Base-by-base conservation (phyloP, 1,140 invertebrate genomes). In the Zaprionus nigranus region DNA sequence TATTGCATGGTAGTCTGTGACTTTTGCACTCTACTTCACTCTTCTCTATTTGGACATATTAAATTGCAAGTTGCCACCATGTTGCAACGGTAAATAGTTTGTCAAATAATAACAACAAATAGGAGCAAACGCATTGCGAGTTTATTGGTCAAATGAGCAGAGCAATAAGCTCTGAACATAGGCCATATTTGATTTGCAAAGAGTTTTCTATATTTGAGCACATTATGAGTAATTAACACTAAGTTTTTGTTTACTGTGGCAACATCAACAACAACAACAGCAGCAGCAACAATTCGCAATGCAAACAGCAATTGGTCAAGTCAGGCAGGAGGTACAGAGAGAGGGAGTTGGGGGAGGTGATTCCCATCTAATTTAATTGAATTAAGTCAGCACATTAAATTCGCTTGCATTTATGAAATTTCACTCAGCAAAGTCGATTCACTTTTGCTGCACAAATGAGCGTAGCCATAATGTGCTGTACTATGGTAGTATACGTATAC, bases 201-300 rank as follows among this genome's bases (percentile, higher is more conserved):
- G 46, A 49, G 40, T 46, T 46, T 17, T 46, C 40, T 46, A 46
- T 17, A 24, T 49, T 46, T 46, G 40, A n/a, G n/a, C 40, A 20
- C 20, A 24, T 51, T 51, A 51, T 24, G 46, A 51, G 46, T 51
- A 51, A 51, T 51, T 51, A 51, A 51, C 46, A 51, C 46, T 24
- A 11, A 9, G 5, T 4, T 24, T 22, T 13, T 51, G 46, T 51
- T 22, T 51, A 13, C 22, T 46, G n/a, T 17, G 7, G 20, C 46
- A 51, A 51, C 46, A 20, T 17, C n/a, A 20, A 2, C 43, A 20
- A 17, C n/a, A n/a, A 17, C 17, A n/a, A 3, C n/a, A 17, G 5
- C 43, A 46, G 43, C 43, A 20, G 17, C 17, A 40, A n/a, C 13
- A 40, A 15, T 30, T 20, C n/a, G 6, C 43, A 46, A 20, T 49